phyloP scores from a whole-genome alignment of 2,113 vertebrate species.

The Myrmecophaga tridactyla region DNA sequence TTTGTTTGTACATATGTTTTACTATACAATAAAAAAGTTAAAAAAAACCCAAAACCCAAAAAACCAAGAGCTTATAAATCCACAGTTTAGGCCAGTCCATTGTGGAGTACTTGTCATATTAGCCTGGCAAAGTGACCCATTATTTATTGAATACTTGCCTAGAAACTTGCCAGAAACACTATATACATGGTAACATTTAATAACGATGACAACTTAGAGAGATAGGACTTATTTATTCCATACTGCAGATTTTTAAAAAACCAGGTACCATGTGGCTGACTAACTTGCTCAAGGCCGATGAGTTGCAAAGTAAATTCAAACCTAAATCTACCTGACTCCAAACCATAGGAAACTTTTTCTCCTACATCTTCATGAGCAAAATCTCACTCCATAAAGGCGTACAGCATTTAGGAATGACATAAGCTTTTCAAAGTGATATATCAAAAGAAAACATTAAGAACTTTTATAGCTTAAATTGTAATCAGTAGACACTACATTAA shows the following conservation, averaged over 20 bases:
- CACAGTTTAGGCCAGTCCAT: too few relatives aligned
- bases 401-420: not conserved
- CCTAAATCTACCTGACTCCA: not conserved
- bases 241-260: not conserved
- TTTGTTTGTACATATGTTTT: too few relatives aligned
- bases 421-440: not conserved
- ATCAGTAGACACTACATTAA: not conserved
- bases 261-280: not conserved
- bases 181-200: not conserved
- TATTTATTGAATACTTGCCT: not conserved
- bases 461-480: slow-evolving; percentile 7
- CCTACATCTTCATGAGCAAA: not conserved
- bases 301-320: not conserved
- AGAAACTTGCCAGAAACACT: not conserved
- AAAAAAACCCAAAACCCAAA: too few relatives aligned
- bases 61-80: too few relatives aligned
- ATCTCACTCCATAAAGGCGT: not conserved
- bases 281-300: not conserved
- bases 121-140: too few relatives aligned
- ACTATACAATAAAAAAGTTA: too few relatives aligned
- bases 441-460: not conserved
- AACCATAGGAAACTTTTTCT: not conserved
- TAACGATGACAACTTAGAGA: not conserved
- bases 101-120: too few relatives aligned
- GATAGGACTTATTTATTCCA: not conserved